Base-by-base conservation (phyloP, 2,113 vertebrate species). In the Gobio gobio region DNA sequence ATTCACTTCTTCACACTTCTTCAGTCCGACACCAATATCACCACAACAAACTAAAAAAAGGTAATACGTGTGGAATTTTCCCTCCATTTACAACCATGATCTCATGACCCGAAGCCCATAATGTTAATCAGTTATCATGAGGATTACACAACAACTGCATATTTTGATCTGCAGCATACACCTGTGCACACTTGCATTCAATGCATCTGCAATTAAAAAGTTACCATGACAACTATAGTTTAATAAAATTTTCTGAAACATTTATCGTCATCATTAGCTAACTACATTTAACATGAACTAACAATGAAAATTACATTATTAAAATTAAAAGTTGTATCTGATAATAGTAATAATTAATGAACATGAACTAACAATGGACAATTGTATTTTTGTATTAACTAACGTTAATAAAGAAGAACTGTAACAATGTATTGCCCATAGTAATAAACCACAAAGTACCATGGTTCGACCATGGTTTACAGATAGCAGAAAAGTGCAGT, bases 71-170 rank as follows among this genome's bases (percentile, higher is more conserved):
- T 47, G 40, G 70, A 47, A 73, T 24, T 73, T 14, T 24, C 12
- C 72, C n/a, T 14, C 12, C 22, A 74, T 78, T 43, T 78, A 47
- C 58, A 79, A 79, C 40, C 26, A 45, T 79, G 58, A 18, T 61
- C 70, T 40, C n/a, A 74, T 49, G 40, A 45, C 40, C 33, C 2
- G 22, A 63, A 14, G 3, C 36, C 22, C 20, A 59, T 58, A 16
- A 79, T 26, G 78, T 79, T 79, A 64, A 79, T 79, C n/a, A 79
- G 58, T 63, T 29, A 64, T 79, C 40, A 79, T 2, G n/a, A 79
- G 8, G 24, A 79, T 79, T 79, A 79, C 78, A 29, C 8, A 79
- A 79, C 58, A 79, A 79, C 78, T 20, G 58, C 40, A 64, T 47
- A 29, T 47, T 45, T 45, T 24, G 0, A 61, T 24, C n/a, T 22